Evolutionary conservation across 2,888 invertebrate genomes (phyloP), one percentile per base, ranked within the genome.

Genomic region (Iselma pallidipennis): DNA sequence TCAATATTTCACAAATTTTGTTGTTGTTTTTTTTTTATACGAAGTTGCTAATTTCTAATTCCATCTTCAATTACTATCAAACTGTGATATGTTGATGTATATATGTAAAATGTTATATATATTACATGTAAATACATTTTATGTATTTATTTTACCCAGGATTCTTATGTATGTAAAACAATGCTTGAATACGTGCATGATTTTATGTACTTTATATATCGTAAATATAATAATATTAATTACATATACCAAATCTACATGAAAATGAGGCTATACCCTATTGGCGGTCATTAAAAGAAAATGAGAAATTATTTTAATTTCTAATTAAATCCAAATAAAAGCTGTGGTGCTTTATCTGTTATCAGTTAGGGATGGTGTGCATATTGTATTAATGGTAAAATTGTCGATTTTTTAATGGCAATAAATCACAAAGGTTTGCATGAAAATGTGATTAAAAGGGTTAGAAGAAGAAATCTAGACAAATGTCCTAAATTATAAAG

Each of bases 161-260:
- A 71, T 59, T 65, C 60, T 65, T 74, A 66, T 74, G 72, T 75
- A 71, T 76, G 74, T 75, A 73, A 73, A 71, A 66, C 70, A 71
- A 66, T 76, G 76, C 75, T 76, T 77, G 75, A 70, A 61, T 72
- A 70, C 66, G 63, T 77, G 76, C 75, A 77, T 76, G 75, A 66
- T 57, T 55, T 49, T 69, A 64, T 74, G 70, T 72, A 71, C n/a
- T 65, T 64, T 67, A 64, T 61, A 54, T 53, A 28, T 26, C 45
- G 9, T 28, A 0, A 31, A 31, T 57, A n/a, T 52, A 52, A 50
- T 28, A n/a, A 49, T 26, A 56, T 49, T 45, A 25, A 29, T 9
- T 48, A 26, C 5, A 42, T 25, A 45, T 28, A 19, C n/a, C n/a
- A 49, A 28, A 28, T 28, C 9, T 28, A 9, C 28, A 9, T 19